Evolutionary conservation across 2,888 invertebrate species (phyloP), one percentile per base, ranked within the genome.

Genomic region (Resseliella maxima): DNA sequence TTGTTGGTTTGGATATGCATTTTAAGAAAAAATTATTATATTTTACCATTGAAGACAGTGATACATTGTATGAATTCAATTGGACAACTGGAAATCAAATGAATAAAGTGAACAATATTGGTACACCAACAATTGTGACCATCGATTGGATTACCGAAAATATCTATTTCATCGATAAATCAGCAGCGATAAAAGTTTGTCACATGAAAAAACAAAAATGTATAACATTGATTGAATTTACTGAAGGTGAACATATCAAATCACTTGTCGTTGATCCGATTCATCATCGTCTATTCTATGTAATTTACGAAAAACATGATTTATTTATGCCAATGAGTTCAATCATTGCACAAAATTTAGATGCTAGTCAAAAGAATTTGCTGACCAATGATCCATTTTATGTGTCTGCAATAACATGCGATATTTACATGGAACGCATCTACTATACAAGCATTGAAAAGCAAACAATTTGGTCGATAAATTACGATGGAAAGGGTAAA

Each of bases 91-190:
- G 31, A 31, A 2, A 6, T 1, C 12, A 15, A 1, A n/a, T 54
- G 36, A 86, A 86, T 86, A 6, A 92, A 31, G 89, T 93, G 10
- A 89, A 90, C 2, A 90, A 91, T 24, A 89, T 93, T 21, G 93
- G 92, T 0, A 90, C 90, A 87, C 93, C 93, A 0, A 90, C 90
- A 81, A 91, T 94, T 90, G 89, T 96, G 59, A 92, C 94, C 0
- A 92, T 95, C 0, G 96, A 96, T 88, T 96, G 96, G 96, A 90
- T 94, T 36, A 94, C 95, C 0, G 92, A 93, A 18, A 95, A 95
- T 89, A 91, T 95, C 0, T 96, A 96, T 90, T 94, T 94, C 88
- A 92, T 93, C 87, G 93, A 94, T 88, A 92, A 90, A 18, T 89
- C 89, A 0, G 87, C 87, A 0, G 90, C 91, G 85, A 90, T 94